Evolutionary conservation across 2,888 invertebrate genomes (phyloP).

Genomic region (Tethea ocularis): DNA sequence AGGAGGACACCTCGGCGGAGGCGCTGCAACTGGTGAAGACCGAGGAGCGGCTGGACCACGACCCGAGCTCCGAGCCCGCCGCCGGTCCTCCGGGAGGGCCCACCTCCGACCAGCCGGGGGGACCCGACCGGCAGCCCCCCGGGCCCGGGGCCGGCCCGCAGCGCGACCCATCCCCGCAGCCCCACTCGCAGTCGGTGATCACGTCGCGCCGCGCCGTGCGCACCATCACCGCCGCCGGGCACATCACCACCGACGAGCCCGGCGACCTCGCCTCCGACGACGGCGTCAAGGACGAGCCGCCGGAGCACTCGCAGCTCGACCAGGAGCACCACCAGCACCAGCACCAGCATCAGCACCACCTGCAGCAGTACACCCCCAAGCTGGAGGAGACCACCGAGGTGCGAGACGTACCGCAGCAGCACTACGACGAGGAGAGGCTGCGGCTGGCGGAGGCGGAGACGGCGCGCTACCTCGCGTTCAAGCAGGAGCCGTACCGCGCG

Average conservation of each 20-base stretch:
- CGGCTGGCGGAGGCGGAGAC: conserved; percentile 66
- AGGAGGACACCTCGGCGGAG: conserved; percentile 45
- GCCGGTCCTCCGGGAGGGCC: conserved; percentile 9
- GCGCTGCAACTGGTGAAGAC: conserved; percentile 75
- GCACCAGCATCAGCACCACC: conserved; percentile 43
- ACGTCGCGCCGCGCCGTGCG: conserved; percentile 82
- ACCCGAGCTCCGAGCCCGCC: conserved; percentile 20
- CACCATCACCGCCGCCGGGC: conserved; percentile 85
- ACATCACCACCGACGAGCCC: conserved; percentile 72
- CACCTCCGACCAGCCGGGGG: conserved; percentile 12
- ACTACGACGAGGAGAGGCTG: conserved; percentile 67
- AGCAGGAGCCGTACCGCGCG: conserved; percentile 68
- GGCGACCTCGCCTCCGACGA: conserved; percentile 52
- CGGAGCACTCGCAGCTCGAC: conserved; percentile 51
- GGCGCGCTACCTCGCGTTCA: conserved; percentile 70
- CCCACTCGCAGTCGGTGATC: conserved; percentile 78
- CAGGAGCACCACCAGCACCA: conserved; percentile 46
- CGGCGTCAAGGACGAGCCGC: conserved; percentile 72
- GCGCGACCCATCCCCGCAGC: conserved; percentile 43
- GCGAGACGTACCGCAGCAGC: conserved; percentile 44
- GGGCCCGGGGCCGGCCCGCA: conserved; percentile 19
- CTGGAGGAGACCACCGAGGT: conserved; percentile 46
- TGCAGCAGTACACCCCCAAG: conserved; percentile 55
- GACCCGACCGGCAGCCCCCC: conserved; percentile 19
- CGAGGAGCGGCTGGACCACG: conserved; percentile 55